phyloP scores from a whole-genome alignment of 2,113 vertebrate genomes.

The Syngnathoides biaculeatus region DNA sequence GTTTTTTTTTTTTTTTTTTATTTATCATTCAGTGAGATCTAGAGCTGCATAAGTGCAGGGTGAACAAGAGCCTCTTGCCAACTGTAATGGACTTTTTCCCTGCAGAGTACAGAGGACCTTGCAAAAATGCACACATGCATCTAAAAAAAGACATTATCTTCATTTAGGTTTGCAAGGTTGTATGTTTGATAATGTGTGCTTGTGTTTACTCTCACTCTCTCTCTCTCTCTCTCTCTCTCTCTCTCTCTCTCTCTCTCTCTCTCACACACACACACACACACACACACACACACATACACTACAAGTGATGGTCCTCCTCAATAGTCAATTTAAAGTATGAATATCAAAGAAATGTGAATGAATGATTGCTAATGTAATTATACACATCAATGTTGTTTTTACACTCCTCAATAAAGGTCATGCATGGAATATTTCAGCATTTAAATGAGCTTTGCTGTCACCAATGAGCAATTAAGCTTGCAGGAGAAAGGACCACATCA shows the following conservation, averaged over 20 bases:
- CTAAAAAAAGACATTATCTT: conserved; percentile 65
- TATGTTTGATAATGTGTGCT: conserved; percentile 22
- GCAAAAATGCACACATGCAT: conserved; percentile 21
- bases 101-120: conserved; percentile 60
- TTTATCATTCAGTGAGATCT: conserved; percentile 62
- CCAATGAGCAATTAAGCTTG: not conserved
- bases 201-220: no score
- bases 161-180: conserved; percentile 26
- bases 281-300: not conserved
- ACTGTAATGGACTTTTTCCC: conserved; percentile 65
- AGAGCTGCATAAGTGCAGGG: conserved; percentile 60
- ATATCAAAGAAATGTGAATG: conserved; percentile 28
- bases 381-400: conserved; percentile 9
- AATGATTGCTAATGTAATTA: conserved; percentile 20
- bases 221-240: no score
- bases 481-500: not conserved
- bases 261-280: not conserved
- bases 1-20: no score
- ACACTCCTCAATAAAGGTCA: not conserved
- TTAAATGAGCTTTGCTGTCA: conserved; percentile 9
- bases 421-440: conserved; percentile 7
- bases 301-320: not conserved
- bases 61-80: conserved; percentile 60
- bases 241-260: no score
- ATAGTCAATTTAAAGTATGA: conserved; percentile 26